Percentiles rank a stretch among this genome's conserved stretches.
Conservation (phyloP, 2,888 invertebrate genomes). For the Calliopum simillimum region DNA sequence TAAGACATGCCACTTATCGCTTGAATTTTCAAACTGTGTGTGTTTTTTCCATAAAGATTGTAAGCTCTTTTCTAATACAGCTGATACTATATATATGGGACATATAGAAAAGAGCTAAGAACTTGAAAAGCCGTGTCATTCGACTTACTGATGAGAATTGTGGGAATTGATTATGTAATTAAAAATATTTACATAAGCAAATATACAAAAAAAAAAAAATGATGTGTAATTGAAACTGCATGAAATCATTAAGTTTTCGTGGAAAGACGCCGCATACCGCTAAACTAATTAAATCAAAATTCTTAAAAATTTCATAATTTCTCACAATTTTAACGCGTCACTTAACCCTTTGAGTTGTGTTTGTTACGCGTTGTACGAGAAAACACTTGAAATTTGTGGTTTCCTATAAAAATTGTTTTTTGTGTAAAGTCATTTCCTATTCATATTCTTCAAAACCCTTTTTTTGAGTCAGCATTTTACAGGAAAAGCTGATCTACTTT, state of each 20-base stretch:
- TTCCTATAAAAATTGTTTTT: no score
- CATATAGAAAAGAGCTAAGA: no score
- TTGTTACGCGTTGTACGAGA: neutral
- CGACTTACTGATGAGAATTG: neutral
- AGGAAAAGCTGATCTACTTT: slow-evolving; percentile 9
- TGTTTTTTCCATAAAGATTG: neutral
- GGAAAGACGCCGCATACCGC: slow-evolving; percentile 45
- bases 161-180: neutral
- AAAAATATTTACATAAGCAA: slow-evolving; percentile 50
- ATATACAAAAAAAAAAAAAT: no score
- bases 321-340: no score
- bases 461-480: neutral
- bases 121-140: slow-evolving; percentile 4
- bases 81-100: neutral
- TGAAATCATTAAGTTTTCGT: slow-evolving; percentile 50
- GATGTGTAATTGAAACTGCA: neutral
- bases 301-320: no score
- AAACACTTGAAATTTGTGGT: neutral
- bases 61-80: slow-evolving; percentile 1
- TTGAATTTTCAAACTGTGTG: no score
- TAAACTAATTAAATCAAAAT: no score
- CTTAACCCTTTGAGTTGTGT: no score
- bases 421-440: slow-evolving; percentile 6
- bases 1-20: no score
- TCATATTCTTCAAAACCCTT: neutral